phyloP scores from a whole-genome alignment of 2,113 vertebrate genomes.

The Pionites leucogaster region DNA sequence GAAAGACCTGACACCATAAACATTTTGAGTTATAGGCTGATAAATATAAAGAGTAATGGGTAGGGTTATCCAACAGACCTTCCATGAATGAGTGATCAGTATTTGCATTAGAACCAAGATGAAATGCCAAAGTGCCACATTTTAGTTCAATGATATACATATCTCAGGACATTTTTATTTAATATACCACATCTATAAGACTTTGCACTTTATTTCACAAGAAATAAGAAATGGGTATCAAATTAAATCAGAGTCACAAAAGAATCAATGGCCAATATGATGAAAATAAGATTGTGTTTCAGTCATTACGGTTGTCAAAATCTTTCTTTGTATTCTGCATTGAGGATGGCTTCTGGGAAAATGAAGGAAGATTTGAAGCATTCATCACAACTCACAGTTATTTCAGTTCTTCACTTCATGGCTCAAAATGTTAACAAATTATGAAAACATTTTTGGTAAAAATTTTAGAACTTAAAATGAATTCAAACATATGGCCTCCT shows the following conservation, averaged over 20 bases:
- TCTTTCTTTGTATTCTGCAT: neutral
- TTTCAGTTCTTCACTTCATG: neutral
- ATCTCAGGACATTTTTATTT: neutral
- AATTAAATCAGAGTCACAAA: conserved; percentile 1
- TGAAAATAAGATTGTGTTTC: conserved; percentile 14
- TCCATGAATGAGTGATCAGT: conserved; percentile 19
- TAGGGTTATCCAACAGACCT: neutral
- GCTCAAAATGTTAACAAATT: neutral
- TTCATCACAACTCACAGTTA: neutral
- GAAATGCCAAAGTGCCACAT: neutral
- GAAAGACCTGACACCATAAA: neutral
- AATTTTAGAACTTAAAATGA: neutral
- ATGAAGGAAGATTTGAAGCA: neutral
- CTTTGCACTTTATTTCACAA: neutral
- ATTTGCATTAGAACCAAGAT: conserved; percentile 37
- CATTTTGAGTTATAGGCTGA: neutral
- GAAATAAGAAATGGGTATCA: conserved; percentile 6
- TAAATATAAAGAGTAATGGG: neutral
- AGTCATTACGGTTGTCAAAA: neutral
- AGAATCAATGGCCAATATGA: neutral
- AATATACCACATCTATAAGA: neutral
- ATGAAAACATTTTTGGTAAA: neutral
- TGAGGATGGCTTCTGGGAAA: neutral
- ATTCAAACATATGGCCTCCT: neutral
- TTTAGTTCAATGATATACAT: conserved; percentile 29